Base-by-base conservation (phyloP, 2,888 invertebrate species). In the Drosophila mercatorum region DNA sequence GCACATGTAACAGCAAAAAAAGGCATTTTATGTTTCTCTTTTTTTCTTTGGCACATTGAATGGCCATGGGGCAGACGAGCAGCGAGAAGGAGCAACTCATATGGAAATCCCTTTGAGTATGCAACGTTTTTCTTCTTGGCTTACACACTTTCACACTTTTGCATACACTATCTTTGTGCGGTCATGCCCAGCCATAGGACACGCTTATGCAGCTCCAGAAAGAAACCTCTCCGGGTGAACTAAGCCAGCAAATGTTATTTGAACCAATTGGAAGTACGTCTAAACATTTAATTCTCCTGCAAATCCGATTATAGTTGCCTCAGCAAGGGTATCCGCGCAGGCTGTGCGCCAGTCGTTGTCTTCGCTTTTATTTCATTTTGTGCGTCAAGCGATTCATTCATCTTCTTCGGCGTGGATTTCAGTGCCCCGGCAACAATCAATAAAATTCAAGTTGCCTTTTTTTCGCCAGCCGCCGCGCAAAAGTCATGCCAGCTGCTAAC, bases 361-460 rank as follows among this genome's bases (percentile, higher is more conserved):
- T 36, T 44, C 14, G 61, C 7, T 52, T 56, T 56, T 43, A 63
- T 62, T 72, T 74, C 75, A 68, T 73, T 83, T 73, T 72, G 71
- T 68, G 77, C 73, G 80, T 87, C 80, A 70, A 72, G 67, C 76
- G 76, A 80, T 80, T 88, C 90, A 89, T 89, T 88, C 90, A 89
- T 89, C 90, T 90, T 90, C 76, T 78, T 86, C 83, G 83, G 84
- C 77, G 43, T 58, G 81, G 80, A 83, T 78, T 83, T 71, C 69
- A 56, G 56, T 47, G 17, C 40, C 72, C 72, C 64, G 64, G 65
- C 67, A 84, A 81, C 87, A 88, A 87, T 87, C 86, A 87, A 87
- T 87, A 87, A 84, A 87, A 88, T 87, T 88, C 84, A 87, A 86
- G 81, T 86, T 83, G 88, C 85, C 79, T 79, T 84, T 57, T 81